Percentiles rank a stretch among this genome's conserved stretches.
These are phyloP conservation scores for Drosophila sp. DNA, from an alignment of 1,140 invertebrate genomes.

Conservation along the genomic window DNA sequence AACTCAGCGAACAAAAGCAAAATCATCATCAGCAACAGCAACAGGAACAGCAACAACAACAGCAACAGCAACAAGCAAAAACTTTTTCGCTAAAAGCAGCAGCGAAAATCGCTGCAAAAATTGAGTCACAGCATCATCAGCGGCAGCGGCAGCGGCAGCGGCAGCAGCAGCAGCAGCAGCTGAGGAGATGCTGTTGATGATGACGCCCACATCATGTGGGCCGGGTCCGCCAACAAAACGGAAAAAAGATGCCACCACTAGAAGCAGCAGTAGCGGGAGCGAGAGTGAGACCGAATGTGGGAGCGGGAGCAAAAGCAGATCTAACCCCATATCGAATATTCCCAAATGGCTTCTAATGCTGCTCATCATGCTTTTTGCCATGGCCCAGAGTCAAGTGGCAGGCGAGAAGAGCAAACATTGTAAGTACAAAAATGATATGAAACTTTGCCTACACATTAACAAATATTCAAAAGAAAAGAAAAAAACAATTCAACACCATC, in stretches of 20 bases:
- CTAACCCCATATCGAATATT: slow-evolving; percentile 45
- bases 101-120: slow-evolving; percentile 45
- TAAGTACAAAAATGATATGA: slow-evolving; percentile 57
- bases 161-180: slow-evolving; percentile 24
- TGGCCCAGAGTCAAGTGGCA: slow-evolving; percentile 74
- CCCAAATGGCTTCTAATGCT: slow-evolving; percentile 79
- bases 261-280: slow-evolving; percentile 25
- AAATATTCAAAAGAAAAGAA: background rate
- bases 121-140: slow-evolving; percentile 25
- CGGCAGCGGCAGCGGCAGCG: background rate
- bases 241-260: slow-evolving; percentile 14
- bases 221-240: slow-evolving; percentile 65
- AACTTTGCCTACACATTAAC: slow-evolving; percentile 1
- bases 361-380: slow-evolving; percentile 67
- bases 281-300: background rate
- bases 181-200: slow-evolving; percentile 71
- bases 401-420: slow-evolving; percentile 82
- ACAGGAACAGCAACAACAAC: slow-evolving; percentile 22
- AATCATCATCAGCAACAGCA: slow-evolving; percentile 34
- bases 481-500: background rate
- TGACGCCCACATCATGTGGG: slow-evolving; percentile 81
- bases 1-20: slow-evolving; percentile 52
- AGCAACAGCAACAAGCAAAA: slow-evolving; percentile 40
- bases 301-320: slow-evolving; percentile 17
- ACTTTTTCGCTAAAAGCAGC: slow-evolving; percentile 36